A percentile compares a stretch with the other conserved stretches of the same genome.
These are phyloP conservation scores for Acrossocheilus fasciatus DNA, from an alignment of 2,797 vertebrate species.

Conservation along the genomic window DNA sequence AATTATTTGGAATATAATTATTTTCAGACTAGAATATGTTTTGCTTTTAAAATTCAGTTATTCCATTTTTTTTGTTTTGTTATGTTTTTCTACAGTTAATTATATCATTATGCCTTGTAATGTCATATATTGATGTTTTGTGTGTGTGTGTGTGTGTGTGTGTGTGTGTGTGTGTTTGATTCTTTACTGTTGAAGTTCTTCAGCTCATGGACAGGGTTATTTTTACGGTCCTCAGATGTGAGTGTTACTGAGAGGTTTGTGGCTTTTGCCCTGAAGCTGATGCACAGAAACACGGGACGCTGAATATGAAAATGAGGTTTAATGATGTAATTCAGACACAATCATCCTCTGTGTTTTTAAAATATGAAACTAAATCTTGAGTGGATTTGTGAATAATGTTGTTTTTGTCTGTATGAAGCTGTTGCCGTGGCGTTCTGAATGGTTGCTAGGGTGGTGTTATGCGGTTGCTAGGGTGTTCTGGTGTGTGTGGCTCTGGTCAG, in stretches of 20 bases:
- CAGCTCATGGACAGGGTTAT: neutral
- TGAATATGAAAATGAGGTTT: neutral
- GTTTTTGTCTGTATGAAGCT: too few relatives aligned
- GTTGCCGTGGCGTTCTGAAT: neutral
- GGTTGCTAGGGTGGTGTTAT: neutral
- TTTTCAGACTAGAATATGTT: neutral
- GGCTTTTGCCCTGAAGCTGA: neutral
- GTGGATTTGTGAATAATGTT: neutral
- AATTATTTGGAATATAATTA: neutral
- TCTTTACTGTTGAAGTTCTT: neutral
- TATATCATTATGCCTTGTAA: neutral
- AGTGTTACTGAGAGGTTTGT: neutral
- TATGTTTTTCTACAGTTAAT: neutral
- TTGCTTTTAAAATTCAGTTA: too few relatives aligned
- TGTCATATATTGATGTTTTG: neutral
- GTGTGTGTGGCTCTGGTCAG: neutral
- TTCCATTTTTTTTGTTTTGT: too few relatives aligned
- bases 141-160: too few relatives aligned
- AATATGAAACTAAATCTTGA: neutral
- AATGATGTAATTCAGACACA: neutral
- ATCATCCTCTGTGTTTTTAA: neutral
- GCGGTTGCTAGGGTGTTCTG: neutral
- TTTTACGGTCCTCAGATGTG: neutral
- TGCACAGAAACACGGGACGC: neutral
- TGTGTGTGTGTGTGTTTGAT: neutral